A percentile compares a stretch with the other conserved stretches of the same genome.
phyloP scores from a whole-genome alignment of 1,140 invertebrate species.

The Phymastichus coffea region DNA sequence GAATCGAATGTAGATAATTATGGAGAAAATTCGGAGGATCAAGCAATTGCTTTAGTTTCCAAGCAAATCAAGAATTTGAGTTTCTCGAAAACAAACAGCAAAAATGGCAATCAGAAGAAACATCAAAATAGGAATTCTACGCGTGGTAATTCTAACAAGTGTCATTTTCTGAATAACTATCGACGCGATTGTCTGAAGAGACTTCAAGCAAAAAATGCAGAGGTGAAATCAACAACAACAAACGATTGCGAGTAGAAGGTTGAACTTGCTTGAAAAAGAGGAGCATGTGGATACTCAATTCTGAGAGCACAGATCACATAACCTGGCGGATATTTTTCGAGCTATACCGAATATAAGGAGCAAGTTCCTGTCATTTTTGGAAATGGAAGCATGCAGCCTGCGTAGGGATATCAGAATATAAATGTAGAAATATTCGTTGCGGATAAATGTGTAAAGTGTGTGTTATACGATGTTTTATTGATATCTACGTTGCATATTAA shows the following conservation, averaged over 20 bases:
- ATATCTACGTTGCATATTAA: neutral
- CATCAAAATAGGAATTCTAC: neutral
- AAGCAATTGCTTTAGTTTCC: neutral
- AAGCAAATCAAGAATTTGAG: no score
- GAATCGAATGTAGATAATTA: neutral
- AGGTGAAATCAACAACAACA: neutral
- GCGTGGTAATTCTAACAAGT: neutral
- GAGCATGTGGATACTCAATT: neutral
- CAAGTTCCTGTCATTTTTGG: neutral
- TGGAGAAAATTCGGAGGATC: neutral
- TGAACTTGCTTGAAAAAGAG: neutral
- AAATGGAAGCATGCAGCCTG: neutral
- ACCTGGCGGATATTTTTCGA: neutral
- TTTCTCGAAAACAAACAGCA: no score
- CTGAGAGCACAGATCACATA: neutral
- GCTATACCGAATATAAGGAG: neutral
- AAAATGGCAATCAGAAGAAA: no score
- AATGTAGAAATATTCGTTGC: neutral
- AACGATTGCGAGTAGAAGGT: neutral
- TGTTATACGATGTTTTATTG: neutral
- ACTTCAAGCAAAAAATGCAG: neutral
- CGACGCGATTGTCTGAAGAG: neutral
- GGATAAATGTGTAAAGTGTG: neutral
- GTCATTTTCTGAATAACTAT: neutral
- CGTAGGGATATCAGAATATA: neutral